Percentiles rank a stretch among this genome's conserved stretches.
Evolutionary conservation across 1,140 invertebrate species (phyloP).

Genomic region (Heliconius hewitsoni): DNA sequence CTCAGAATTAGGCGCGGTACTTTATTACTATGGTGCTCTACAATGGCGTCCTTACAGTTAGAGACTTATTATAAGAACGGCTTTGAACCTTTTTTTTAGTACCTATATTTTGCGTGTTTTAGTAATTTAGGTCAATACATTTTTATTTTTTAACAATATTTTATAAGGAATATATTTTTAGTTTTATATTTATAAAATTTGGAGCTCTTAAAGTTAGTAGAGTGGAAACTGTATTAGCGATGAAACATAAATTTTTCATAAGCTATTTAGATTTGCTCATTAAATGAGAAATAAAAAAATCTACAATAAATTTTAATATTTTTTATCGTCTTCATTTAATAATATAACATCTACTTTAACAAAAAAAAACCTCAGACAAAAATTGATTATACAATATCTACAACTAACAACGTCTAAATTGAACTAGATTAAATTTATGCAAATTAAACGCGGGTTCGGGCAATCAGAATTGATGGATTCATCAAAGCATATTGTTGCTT

Average conservation of each 20-base stretch:
- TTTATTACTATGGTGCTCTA: conserved; percentile 23
- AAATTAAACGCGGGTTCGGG: conserved; percentile 43
- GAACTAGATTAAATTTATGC: conserved; percentile 55
- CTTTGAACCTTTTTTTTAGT: conserved; percentile 3
- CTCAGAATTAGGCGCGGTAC: conserved; percentile 41
- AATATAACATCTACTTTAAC: too few relatives aligned
- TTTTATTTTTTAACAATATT: too few relatives aligned
- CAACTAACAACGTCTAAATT: conserved; percentile 24
- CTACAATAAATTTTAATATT: too few relatives aligned
- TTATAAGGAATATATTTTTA: too few relatives aligned
- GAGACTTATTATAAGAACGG: neutral
- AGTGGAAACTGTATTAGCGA: too few relatives aligned
- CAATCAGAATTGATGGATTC: conserved; percentile 45
- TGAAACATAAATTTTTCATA: too few relatives aligned
- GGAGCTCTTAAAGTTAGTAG: neutral
- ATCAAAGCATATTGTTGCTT: conserved; percentile 19
- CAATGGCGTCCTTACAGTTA: conserved; percentile 1
- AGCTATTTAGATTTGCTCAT: too few relatives aligned
- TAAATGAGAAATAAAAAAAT: too few relatives aligned
- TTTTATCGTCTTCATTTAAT: too few relatives aligned
- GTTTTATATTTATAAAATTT: neutral
- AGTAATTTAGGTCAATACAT: neutral
- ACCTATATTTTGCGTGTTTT: neutral
- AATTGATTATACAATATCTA: neutral
- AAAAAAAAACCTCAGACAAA: neutral